Conservation (phyloP, 2,888 invertebrate species). For the Leptothorax acervorum region DNA sequence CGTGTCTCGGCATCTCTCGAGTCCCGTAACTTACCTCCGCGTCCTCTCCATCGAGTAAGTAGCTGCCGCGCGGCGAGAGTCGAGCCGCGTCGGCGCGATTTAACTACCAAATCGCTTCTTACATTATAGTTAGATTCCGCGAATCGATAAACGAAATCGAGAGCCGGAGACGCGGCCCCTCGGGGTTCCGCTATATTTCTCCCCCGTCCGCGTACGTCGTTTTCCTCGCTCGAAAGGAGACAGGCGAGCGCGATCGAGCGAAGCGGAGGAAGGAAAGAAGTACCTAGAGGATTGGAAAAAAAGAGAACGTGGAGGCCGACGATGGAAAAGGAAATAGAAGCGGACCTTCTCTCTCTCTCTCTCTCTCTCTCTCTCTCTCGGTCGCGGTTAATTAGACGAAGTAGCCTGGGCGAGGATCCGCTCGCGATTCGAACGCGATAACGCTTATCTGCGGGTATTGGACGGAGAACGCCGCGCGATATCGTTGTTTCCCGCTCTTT, state of each 20-base stretch:
- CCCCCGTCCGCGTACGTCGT: too few relatives aligned
- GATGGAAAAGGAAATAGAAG: not conserved
- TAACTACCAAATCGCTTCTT: slow-evolving; percentile 11
- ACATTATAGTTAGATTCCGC: not conserved
- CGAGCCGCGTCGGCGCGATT: not conserved
- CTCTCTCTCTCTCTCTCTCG: not conserved
- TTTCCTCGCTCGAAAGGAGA: not conserved
- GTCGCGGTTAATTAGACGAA: slow-evolving; percentile 20
- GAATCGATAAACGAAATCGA: not conserved
- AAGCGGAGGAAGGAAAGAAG: not conserved
- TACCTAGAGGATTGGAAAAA: not conserved
- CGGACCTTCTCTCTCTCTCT: not conserved
- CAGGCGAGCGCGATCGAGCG: too few relatives aligned
- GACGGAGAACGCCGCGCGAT: slow-evolving; percentile 6
- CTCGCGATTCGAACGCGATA: slow-evolving; percentile 51
- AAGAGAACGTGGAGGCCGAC: too few relatives aligned
- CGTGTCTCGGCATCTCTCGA: not conserved
- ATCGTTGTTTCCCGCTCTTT: slow-evolving; percentile 10
- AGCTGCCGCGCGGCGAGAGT: not conserved
- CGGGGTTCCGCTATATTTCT: not conserved
- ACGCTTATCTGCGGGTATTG: slow-evolving; percentile 52
- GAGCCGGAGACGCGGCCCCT: not conserved
- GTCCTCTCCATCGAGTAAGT: too few relatives aligned
- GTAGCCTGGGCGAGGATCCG: slow-evolving; percentile 12
- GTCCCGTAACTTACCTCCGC: not conserved